Evolutionary conservation across 2,113 vertebrate genomes (phyloP).

Genomic region (Lepus americanus): DNA sequence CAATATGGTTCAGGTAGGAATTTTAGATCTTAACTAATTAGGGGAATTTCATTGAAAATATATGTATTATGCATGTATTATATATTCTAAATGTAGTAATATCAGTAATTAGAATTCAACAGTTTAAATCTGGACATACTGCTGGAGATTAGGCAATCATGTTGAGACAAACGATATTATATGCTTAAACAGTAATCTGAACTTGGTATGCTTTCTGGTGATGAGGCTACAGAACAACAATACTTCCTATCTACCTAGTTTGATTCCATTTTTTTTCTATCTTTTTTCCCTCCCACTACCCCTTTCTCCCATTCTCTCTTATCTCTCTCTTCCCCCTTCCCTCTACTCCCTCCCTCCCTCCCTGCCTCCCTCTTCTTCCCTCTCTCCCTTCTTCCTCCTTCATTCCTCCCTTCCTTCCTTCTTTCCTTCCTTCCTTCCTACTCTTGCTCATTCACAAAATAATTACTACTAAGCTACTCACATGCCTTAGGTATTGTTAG

Average conservation of each 20-base stretch:
- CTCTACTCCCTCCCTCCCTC: no score
- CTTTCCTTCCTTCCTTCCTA: not conserved
- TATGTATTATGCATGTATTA: not conserved
- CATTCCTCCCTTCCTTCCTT: no score
- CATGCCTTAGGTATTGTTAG: not conserved
- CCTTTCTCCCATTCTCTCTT: no score
- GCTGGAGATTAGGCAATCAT: not conserved
- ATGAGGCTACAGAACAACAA: not conserved
- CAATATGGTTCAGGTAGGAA: not conserved
- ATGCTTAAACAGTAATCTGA: not conserved
- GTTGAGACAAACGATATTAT: not conserved
- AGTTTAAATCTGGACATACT: not conserved
- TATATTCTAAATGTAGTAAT: not conserved
- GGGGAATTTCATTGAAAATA: not conserved
- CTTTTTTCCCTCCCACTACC: rapidly evolving
- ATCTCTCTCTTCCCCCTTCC: no score
- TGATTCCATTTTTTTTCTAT: no score
- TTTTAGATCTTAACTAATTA: not conserved
- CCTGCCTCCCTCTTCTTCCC: no score
- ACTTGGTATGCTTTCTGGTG: not conserved
- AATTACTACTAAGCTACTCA: not conserved
- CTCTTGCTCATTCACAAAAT: not conserved
- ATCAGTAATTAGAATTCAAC: not conserved
- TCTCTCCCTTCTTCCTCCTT: not conserved
- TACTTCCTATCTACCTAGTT: no score